Evolutionary conservation across 2,113 vertebrate genomes (phyloP), one percentile per base, ranked within the genome.

Genomic region (Pipa parva): DNA sequence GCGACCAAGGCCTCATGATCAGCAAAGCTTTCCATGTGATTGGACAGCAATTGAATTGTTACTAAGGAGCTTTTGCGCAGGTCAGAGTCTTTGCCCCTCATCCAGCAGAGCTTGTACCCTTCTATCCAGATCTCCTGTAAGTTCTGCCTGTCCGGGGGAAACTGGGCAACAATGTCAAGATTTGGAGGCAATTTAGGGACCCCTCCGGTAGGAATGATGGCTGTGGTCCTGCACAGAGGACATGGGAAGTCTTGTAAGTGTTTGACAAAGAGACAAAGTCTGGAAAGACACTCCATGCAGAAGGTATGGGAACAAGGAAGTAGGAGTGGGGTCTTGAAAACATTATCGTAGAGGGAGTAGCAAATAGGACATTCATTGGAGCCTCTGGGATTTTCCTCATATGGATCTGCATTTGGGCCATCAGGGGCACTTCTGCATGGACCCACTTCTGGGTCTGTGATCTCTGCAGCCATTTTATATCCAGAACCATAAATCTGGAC

Each of bases 251-350:
- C 24, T 29, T 76, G 63, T 1, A 27, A 21, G 6, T 22, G 61
- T 26, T 69, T 74, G 29, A 65, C 42, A 58, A 72, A 78, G 55
- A 72, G 31, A 21, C 73, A 75, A 9, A 78, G 31, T 17, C 71
- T 26, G 6, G 71, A 33, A 20, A 80, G 72, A 27, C 74, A 80
- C 7, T 73, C 68, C 73, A 78, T 46, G 63, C 75, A 78, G 59
- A 78, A 78, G 12, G 76, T 78, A 56, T 80, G 78, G 0, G 46
- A 5, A 1, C 76, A 78, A 1, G 55, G 45, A 11, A 76, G 73
- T 13, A 72, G 52, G 27, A 71, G 17, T 0, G 73, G 70, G 2
- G 49, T 74, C 42, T 60, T 60, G 59, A 76, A 74, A 18, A n/a
- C 13, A 17, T 73, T 59, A 29, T 78, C 63, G 1, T 78, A 77